These are phyloP conservation scores for Philypnodon macrostomus DNA, from an alignment of 2,797 vertebrate species.

Conservation along the genomic window DNA sequence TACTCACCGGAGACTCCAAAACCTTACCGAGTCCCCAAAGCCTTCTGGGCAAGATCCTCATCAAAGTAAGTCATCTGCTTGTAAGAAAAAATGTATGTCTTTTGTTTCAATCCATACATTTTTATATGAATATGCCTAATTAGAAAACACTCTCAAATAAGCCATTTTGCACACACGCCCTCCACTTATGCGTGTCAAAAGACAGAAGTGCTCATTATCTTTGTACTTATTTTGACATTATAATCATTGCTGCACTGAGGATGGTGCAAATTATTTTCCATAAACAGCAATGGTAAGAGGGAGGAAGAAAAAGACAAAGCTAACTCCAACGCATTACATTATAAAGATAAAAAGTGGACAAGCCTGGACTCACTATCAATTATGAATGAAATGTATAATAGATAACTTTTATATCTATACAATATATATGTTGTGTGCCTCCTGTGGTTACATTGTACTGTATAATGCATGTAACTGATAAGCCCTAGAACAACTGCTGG, in stretches of 20 bases:
- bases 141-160: slow-evolving; percentile 17
- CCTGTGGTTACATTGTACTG: neutral
- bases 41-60: slow-evolving; percentile 92
- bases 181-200: slow-evolving; percentile 16
- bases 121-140: neutral
- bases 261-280: slow-evolving; percentile 34
- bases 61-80: slow-evolving; percentile 82
- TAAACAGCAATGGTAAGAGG: slow-evolving; percentile 38
- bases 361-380: neutral
- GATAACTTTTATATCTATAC: too few relatives aligned
- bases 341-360: slow-evolving; percentile 9
- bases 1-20: slow-evolving; percentile 79
- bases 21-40: slow-evolving; percentile 89
- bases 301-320: slow-evolving; percentile 21
- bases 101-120: slow-evolving; percentile 15
- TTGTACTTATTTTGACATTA: slow-evolving; percentile 24
- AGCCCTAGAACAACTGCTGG: neutral
- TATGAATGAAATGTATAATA: too few relatives aligned
- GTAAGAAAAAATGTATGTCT: neutral
- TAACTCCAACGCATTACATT: slow-evolving; percentile 42
- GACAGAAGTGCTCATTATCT: slow-evolving; percentile 23
- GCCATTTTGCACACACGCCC: slow-evolving; percentile 7
- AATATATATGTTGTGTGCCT: slow-evolving; percentile 1
- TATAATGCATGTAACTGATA: neutral
- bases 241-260: slow-evolving; percentile 6